Conservation (phyloP, 2,888 invertebrate species). For the Dilophus febrilis region DNA sequence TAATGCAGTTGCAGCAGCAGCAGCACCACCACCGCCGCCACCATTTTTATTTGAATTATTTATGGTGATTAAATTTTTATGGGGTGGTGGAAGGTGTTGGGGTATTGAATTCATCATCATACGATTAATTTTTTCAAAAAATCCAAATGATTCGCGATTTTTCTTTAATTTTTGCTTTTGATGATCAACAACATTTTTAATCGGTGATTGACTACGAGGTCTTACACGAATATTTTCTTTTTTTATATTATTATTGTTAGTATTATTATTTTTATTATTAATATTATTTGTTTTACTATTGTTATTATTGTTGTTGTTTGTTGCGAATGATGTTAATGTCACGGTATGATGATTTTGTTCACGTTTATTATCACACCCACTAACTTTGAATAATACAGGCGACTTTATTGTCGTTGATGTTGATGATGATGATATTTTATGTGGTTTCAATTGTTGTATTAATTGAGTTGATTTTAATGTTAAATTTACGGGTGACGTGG, state of each 20-base stretch:
- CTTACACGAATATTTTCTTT: slow-evolving; percentile 4
- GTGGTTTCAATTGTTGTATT: not conserved
- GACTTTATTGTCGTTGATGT: slow-evolving; percentile 1
- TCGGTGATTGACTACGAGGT: slow-evolving; percentile 10
- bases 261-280: too few relatives aligned
- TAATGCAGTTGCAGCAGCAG: too few relatives aligned
- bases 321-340: slow-evolving; percentile 1
- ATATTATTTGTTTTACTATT: too few relatives aligned
- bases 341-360: slow-evolving; percentile 3
- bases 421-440: not conserved
- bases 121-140: slow-evolving; percentile 10
- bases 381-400: not conserved
- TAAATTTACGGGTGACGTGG: not conserved
- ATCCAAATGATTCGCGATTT: slow-evolving; percentile 8
- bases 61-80: not conserved
- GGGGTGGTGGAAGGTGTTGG: slow-evolving; percentile 5
- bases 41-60: slow-evolving; percentile 1
- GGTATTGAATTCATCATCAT: slow-evolving; percentile 5
- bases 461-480: not conserved
- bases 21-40: not conserved
- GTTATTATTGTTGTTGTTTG: slow-evolving; percentile 2
- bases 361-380: slow-evolving; percentile 9
- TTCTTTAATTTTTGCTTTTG: slow-evolving; percentile 3
- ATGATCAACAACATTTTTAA: slow-evolving; percentile 6
- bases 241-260: not conserved